These are phyloP conservation scores for Idaea biselata DNA, from an alignment of 2,888 invertebrate genomes.

Conservation along the genomic window DNA sequence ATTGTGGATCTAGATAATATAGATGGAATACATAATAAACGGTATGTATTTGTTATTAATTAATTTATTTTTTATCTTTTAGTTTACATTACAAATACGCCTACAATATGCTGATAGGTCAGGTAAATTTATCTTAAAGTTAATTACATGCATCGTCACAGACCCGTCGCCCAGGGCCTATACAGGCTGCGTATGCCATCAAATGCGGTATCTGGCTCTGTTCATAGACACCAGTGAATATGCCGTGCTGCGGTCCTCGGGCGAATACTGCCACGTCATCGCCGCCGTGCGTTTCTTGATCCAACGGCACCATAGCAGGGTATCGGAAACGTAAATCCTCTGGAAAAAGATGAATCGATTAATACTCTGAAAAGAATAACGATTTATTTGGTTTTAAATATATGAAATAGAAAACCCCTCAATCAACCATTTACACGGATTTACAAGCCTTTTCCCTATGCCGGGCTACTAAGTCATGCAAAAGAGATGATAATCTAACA, in stretches of 20 bases:
- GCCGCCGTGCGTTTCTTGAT: slow-evolving; percentile 86
- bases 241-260: slow-evolving; percentile 85
- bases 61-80: too few species aligned
- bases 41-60: too few species aligned
- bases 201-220: slow-evolving; percentile 89
- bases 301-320: slow-evolving; percentile 77
- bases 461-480: too few species aligned
- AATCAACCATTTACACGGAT: too few species aligned
- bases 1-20: too few species aligned
- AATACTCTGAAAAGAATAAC: too few species aligned
- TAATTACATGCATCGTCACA: slow-evolving; percentile 2
- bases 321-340: slow-evolving; percentile 38
- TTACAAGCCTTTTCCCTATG: too few species aligned
- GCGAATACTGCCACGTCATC: slow-evolving; percentile 90
- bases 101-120: too few species aligned
- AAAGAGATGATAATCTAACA: too few species aligned
- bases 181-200: slow-evolving; percentile 85
- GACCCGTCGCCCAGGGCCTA: slow-evolving; percentile 76
- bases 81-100: too few species aligned
- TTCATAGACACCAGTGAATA: slow-evolving; percentile 88
- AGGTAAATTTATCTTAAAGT: neutral
- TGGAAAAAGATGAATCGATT: slow-evolving; percentile 20
- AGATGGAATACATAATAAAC: too few species aligned
- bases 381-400: too few species aligned
- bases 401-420: neutral